Percentiles rank a stretch among this genome's conserved stretches.
Conservation (phyloP, 2,797 vertebrate species). For the Gephyroberyx darwinii region DNA sequence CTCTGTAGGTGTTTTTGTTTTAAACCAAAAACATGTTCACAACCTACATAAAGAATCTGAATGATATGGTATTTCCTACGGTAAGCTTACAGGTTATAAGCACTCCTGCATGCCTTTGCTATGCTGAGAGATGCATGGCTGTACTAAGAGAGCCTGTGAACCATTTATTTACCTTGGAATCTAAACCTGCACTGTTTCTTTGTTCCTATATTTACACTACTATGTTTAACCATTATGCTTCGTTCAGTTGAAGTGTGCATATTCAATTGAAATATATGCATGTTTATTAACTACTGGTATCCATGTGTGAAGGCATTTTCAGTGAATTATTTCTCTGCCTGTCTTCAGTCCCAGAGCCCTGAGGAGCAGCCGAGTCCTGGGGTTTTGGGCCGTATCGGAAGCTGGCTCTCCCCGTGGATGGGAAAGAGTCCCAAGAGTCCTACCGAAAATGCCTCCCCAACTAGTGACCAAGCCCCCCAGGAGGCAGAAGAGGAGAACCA, state of each 20-base stretch:
- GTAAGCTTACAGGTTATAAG: conserved; percentile 75
- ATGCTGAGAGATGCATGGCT: conserved; percentile 75
- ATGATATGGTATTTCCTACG: conserved; percentile 83
- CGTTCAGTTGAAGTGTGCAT: conserved; percentile 24
- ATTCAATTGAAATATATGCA: conserved; percentile 47
- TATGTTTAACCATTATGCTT: conserved; percentile 33
- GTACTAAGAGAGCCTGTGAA: conserved; percentile 58
- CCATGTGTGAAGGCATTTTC: conserved; percentile 18
- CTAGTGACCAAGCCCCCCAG: conserved; percentile 25
- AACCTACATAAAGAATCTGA: conserved; percentile 83
- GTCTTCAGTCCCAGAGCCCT: conserved; percentile 72
- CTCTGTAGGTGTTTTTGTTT: conserved; percentile 81
- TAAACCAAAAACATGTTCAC: conserved; percentile 82
- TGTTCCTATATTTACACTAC: conserved; percentile 48
- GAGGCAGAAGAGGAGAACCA: conserved; percentile 40
- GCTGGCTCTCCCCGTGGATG: conserved; percentile 79
- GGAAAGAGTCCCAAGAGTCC: conserved; percentile 54
- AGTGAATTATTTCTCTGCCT: conserved; percentile 48
- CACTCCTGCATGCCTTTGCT: conserved; percentile 73
- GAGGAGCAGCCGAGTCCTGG: conserved; percentile 75
- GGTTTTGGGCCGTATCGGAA: conserved; percentile 80
- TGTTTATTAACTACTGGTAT: conserved; percentile 26
- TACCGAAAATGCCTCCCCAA: conserved; percentile 54
- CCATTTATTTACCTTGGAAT: conserved; percentile 40
- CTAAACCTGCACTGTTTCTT: conserved; percentile 49